Evolutionary conservation across 2,113 vertebrate species (phyloP), one percentile per base, ranked within the genome.

Genomic region (Labeo rohita): DNA sequence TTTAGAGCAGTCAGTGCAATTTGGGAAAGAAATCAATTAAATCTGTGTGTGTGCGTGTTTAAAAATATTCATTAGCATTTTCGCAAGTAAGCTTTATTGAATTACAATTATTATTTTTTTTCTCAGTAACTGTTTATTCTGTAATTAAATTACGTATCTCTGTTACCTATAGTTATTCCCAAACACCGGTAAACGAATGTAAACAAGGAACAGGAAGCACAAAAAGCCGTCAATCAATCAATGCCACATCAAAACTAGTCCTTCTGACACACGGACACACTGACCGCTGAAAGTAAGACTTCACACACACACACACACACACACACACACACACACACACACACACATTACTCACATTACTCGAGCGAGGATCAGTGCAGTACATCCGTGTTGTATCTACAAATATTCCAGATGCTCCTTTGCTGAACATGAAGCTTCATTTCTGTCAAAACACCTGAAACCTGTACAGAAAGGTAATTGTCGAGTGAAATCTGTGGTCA

Each of bases 181-280:
- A 3, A 39, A 39, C 39, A 39, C 39, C 39, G 39, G 39, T 28
- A 52, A 28, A 15, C 11, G 13, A 63, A 28, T 9, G 77, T 79
- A 61, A 79, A 80, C 12, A 34, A 81, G 59, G 4, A 81, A 65
- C 59, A 23, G 59, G 59, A 66, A 81, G n/a, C n/a, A 47, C 47
- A 63, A 15, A 63, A 0, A 18, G 3, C 59, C 8, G 43, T 65
- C 79, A 80, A 80, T 63, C 43, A 80, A 47, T 80, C 12, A 61
- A 63, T 61, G 12, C 6, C n/a, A 66, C 39, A 47, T 74, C 18
- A 47, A 74, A 13, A 34, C 10, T n/a, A 65, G 23, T 50, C 59
- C 23, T 50, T 21, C 23, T 39, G 5, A 39, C 39, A 39, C 39
- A 39, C 39, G 5, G 3, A 39, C 39, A 39, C 39, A 39, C 28